Percentiles rank a stretch among this genome's conserved stretches.
phyloP scores from a whole-genome alignment of 2,888 invertebrate species.

The Epicampocera succincta region DNA sequence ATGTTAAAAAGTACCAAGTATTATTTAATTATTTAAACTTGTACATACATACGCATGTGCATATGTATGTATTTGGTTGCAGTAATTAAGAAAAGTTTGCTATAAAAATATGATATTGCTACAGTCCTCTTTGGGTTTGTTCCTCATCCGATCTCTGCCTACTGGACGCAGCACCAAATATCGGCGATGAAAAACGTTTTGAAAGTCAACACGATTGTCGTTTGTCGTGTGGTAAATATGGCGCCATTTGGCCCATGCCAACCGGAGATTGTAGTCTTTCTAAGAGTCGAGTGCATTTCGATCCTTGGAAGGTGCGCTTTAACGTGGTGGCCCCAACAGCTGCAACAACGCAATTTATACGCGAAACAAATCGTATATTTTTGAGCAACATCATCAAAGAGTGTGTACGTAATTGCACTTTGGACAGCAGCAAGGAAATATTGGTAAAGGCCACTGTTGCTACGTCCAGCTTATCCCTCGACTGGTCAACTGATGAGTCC shows the following conservation, averaged over 20 bases:
- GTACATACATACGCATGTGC: too few relatives aligned
- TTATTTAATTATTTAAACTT: too few relatives aligned
- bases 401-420: conserved; percentile 83
- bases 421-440: conserved; percentile 82
- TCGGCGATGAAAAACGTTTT: conserved; percentile 72
- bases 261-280: conserved; percentile 82
- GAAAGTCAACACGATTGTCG: conserved; percentile 85
- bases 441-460: conserved; percentile 84
- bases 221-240: conserved; percentile 86
- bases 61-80: too few relatives aligned
- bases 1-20: too few relatives aligned
- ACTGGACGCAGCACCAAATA: conserved; percentile 70
- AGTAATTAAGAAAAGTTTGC: too few relatives aligned
- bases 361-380: conserved; percentile 84
- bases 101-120: neutral
- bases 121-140: conserved; percentile 74
- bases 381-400: conserved; percentile 84
- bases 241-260: conserved; percentile 88
- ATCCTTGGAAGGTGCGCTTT: conserved; percentile 83
- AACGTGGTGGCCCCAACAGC: conserved; percentile 83
- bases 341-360: conserved; percentile 82
- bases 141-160: conserved; percentile 74
- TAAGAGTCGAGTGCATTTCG: conserved; percentile 82
- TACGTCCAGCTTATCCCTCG: conserved; percentile 82
- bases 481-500: conserved; percentile 87